phyloP scores from a whole-genome alignment of 1,140 invertebrate species.

The Pygmarrhopalites habei region DNA sequence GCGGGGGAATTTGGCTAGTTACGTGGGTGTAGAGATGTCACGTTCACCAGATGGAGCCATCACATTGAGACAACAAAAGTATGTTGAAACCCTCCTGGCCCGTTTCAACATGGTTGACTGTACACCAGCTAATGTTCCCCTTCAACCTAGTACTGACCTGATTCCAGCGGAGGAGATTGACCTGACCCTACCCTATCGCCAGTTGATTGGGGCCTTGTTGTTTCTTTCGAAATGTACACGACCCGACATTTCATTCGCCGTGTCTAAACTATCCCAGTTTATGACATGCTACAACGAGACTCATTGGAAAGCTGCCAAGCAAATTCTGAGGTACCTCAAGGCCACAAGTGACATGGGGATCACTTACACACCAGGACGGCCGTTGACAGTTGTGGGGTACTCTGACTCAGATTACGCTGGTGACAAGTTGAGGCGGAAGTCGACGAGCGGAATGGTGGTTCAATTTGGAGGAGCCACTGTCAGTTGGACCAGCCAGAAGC shows the following conservation, averaged over 20 bases:
- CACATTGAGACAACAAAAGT: slow-evolving; percentile 2
- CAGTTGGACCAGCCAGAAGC: slow-evolving; percentile 44
- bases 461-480: not conserved
- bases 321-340: slow-evolving; percentile 42
- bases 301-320: slow-evolving; percentile 37
- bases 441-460: not conserved
- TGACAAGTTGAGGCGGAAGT: slow-evolving; percentile 2
- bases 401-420: slow-evolving; percentile 45
- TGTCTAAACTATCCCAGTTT: slow-evolving; percentile 32
- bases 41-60: slow-evolving; percentile 12
- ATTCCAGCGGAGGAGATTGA: not conserved
- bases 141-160: slow-evolving; percentile 11
- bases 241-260: slow-evolving; percentile 43
- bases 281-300: slow-evolving; percentile 15
- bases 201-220: slow-evolving; percentile 42
- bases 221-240: slow-evolving; percentile 43
- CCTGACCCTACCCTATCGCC: slow-evolving; percentile 27
- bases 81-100: slow-evolving; percentile 5
- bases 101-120: slow-evolving; percentile 24
- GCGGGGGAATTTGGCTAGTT: slow-evolving; percentile 18
- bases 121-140: slow-evolving; percentile 12
- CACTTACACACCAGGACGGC: not conserved
- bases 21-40: slow-evolving; percentile 21
- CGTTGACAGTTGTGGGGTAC: slow-evolving; percentile 40
- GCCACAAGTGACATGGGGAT: slow-evolving; percentile 42